Base-by-base conservation (phyloP, 2,797 vertebrate genomes). In the Lateolabrax maculatus region DNA sequence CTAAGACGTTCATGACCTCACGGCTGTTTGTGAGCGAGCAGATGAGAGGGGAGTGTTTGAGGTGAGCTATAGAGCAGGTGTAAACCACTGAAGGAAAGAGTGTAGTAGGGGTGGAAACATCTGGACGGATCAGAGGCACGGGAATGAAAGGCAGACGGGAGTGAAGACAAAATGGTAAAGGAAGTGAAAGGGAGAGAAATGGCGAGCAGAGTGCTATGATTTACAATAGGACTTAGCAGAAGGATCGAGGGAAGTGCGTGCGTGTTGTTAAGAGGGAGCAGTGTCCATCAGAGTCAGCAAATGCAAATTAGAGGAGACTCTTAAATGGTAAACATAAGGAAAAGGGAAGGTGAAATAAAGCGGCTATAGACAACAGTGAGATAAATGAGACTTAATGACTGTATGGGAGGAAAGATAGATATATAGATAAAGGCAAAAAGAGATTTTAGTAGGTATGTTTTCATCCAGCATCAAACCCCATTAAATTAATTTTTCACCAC, bases 41-140 rank as follows among this genome's bases (percentile, higher is more conserved):
- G 69, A 76, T 3, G 21, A 75, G 51, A 56, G 63, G 62, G 77
- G 83, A 63, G 79, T 31, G 78, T 86, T 75, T 27, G 72, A 84
- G 77, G 85, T 79, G 84, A 78, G 80, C 44, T 63, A 31, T 4
- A 6, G 83, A 84, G 87, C 86, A 91, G 83, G 83, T 91, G 89
- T 57, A 70, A 80, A 70, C 71, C 44, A 62, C 44, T 34, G 77
- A 75, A 82, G 75, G 78, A 83, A 69, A 62, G 46, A 62, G 80
- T 53, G 75, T 51, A 77, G 84, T 85, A 76, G 74, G 65, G 79
- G 31, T 72, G 57, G 66, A 82, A 86, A 89, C 84, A 90, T 93
- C 84, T 91, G 86, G 86, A 88, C 48, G n/a, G 84, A 79, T 85
- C 41, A 64, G 72, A 81, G 39, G 15, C 52, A 44, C 0, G 48